Base-by-base conservation (phyloP, 2,113 vertebrate species). In the Pollimyrus isidori region DNA sequence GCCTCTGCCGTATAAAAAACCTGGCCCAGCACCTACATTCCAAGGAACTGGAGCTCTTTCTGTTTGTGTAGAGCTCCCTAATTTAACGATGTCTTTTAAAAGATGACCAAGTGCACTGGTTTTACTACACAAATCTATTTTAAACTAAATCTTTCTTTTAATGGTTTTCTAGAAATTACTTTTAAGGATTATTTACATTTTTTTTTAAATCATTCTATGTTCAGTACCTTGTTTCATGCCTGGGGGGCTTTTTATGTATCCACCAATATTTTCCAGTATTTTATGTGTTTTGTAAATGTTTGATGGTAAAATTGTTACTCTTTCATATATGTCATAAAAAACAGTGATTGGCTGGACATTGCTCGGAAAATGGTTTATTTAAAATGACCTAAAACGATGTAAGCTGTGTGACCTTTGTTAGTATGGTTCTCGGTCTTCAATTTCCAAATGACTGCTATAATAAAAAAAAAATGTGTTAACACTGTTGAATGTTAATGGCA, bases 1-100 rank as follows among this genome's bases (percentile, higher is more conserved):
- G 93, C 0, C 93, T 96, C 11, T 95, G 95, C 88, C 95, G 95
- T 73, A 95, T 96, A 65, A 92, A 88, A 90, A 96, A 96, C 91
- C 93, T 96, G 13, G 96, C 96, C 0, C 96, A 96, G 89, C 95
- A 95, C 86, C 95, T 96, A 49, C 94, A 96, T 92, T 93, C 95
- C 69, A 96, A 96, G 88, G 91, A 94, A 21, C 87, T 96, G 56
- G 91, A 94, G 49, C 89, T 96, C 4, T 96, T 94, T 82, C 92
- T 96, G 87, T 96, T 96, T 76, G 92, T 96, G 2, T 96, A 89
- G 53, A 26, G 26, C 9, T 45, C 46, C 21, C 30, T 26, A 52
- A 73, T 87, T 15, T 26, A 15, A 88, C 19, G 39, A 88, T 76
- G 35, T 87, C 19, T 89, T 89, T 88, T 48, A 89, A 52, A 69